Evolutionary conservation across 2,888 invertebrate species (phyloP).

Genomic region (Apotomis turbidana): DNA sequence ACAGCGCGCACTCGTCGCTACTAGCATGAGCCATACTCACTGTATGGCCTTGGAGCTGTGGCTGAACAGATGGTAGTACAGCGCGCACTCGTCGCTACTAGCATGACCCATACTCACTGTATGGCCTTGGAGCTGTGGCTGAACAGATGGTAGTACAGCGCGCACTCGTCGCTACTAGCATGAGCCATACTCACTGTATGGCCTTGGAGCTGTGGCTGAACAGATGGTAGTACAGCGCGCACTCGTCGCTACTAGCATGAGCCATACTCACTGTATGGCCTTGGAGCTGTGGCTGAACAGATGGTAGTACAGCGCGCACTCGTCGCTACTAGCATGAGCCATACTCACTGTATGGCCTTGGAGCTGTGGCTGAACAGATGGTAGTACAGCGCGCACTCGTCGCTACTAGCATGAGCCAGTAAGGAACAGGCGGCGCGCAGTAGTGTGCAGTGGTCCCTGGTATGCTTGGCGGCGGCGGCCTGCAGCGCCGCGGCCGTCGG

Average conservation of each 20-base stretch:
- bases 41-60: no score
- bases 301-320: conserved; percentile 7
- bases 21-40: no score
- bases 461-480: conserved; percentile 85
- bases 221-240: no score
- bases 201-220: not conserved
- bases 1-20: no score
- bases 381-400: conserved; percentile 14
- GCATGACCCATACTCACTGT: not conserved
- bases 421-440: conserved; percentile 84
- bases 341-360: conserved; percentile 55
- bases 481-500: conserved; percentile 88
- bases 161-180: no score
- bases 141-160: no score
- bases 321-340: conserved; percentile 4
- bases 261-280: conserved; percentile 1
- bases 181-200: not conserved
- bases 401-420: conserved; percentile 63
- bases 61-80: no score
- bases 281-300: not conserved
- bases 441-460: conserved; percentile 66
- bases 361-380: not conserved
- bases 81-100: no score
- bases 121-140: not conserved
- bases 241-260: no score